Base-by-base conservation (phyloP, 2,888 invertebrate genomes). In the Herminia tarsipennalis region DNA sequence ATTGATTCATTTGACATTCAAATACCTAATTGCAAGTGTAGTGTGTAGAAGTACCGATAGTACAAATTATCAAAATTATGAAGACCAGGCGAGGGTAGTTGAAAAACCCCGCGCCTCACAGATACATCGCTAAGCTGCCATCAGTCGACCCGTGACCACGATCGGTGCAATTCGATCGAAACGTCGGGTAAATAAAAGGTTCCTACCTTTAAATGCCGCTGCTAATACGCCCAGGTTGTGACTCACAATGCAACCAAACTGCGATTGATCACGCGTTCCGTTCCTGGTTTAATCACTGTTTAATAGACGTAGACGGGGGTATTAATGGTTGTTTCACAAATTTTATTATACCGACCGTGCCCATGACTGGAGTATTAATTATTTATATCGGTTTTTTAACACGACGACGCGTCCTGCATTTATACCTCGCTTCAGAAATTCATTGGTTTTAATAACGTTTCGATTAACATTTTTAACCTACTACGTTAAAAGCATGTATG, bases 191-290 rank as follows among this genome's bases (percentile, higher is more conserved):
- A n/a, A 0, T 9, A 30, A 17, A n/a, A 5, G 5, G 1, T 16
- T 9, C 14, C 14, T 5, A 22, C 2, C 6, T 24, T 17, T 9
- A 9, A 16, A 24, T 10, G 8, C 34, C 5, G 6, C 6, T 8
- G 8, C 5, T 4, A 22, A n/a, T 22, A 3, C 22, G 6, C 21
- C 24, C 5, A 5, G 29, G 18, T 30, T 9, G 14, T 59, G 51
- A 65, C 35, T 66, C 53, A 56, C 24, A 39, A 49, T 48, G 6
- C 51, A 39, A 36, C 40, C 52, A 60, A 65, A 68, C 55, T 49
- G 61, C 44, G 42, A 18, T 17, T 36, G 48, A 61, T 66, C 72
- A 72, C 65, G 67, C 63, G 44, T 65, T 64, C 17, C 51, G 39
- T 41, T 64, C 57, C 43, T 34, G 28, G 51, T 53, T 56, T 66